phyloP scores from a whole-genome alignment of 2,888 invertebrate genomes.

The Boloria selene region DNA sequence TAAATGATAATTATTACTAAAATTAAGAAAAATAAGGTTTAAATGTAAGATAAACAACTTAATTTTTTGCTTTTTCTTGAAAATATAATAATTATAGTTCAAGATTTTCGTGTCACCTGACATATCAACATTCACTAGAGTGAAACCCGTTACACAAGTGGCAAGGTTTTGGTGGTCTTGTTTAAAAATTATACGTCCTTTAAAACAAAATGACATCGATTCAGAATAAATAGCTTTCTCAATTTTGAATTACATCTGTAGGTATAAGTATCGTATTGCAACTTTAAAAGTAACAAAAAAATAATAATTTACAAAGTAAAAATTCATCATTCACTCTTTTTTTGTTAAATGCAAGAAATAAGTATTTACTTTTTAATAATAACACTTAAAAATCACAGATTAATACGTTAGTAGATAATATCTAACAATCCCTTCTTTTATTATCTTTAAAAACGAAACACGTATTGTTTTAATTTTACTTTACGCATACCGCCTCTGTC shows the following conservation, averaged over 20 bases:
- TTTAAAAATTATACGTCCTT: constrained; percentile 4
- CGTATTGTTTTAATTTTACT: constrained; percentile 3
- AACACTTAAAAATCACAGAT: background rate
- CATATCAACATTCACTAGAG: constrained; percentile 25
- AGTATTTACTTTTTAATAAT: too few species aligned
- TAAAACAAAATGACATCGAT: background rate
- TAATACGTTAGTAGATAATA: background rate
- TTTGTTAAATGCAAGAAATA: too few species aligned
- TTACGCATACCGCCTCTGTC: constrained; percentile 4
- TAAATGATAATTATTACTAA: too few species aligned
- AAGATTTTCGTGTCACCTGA: constrained; percentile 23
- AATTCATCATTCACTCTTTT: too few species aligned
- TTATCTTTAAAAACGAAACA: background rate
- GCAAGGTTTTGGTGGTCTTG: constrained; percentile 15
- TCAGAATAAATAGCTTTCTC: background rate
- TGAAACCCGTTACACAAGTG: constrained; percentile 29
- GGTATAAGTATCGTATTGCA: too few species aligned
- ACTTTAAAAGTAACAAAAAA: too few species aligned
- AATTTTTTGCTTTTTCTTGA: background rate
- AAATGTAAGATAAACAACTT: too few species aligned
- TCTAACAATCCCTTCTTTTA: background rate
- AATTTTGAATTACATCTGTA: too few species aligned
- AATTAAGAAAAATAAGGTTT: too few species aligned
- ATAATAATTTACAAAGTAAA: too few species aligned
- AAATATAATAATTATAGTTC: constrained; percentile 2